Base-by-base conservation (phyloP, 2,888 invertebrate species). In the Sinopyrophorus schimmeli region DNA sequence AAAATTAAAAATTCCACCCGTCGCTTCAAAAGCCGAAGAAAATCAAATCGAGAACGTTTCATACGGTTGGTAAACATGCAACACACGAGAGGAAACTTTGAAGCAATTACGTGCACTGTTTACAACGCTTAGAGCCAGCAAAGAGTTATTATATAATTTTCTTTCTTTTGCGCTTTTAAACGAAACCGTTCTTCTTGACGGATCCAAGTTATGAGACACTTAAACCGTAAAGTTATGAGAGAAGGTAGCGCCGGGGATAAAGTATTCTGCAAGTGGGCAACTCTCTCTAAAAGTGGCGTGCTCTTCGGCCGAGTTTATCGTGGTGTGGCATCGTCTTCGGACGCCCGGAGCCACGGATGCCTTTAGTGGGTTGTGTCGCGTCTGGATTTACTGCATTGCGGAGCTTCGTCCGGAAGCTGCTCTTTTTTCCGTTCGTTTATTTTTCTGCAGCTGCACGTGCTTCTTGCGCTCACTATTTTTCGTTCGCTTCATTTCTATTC, bases 301-400 rank as follows among this genome's bases (percentile, higher is more conserved):
- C 26, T 35, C 48, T 48, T 34, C 31, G 32, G 24, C 39, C 35
- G 40, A 42, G 23, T 35, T 48, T 48, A 48, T 48, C 48, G 27
- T 28, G 37, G 23, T 24, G 26, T 10, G n/a, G 23, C 38, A 31
- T 24, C 42, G 41, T 42, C 48, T 42, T 35, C 30, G 18, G 35
- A 43, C 41, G 44, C 44, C 50, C 35, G 46, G 46, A 51, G 51
- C 47, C 46, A 51, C 46, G 46, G 37, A 46, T 35, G 12, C 14
- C 44, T 40, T 51, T 55, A 53, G 59, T 58, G 58, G 59, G 59
- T 59, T 52, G 59, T 55, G 57, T 58, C 57, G 56, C 57, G 57
- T 55, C 57, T 54, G 54, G 57, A 58, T 58, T 61, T 59, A 57
- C 61, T 60, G 59, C 60, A 58, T 42, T 50, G 56, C 60, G 53